Conservation (phyloP, 1,140 invertebrate species). For the Xylocopa sonorina region DNA sequence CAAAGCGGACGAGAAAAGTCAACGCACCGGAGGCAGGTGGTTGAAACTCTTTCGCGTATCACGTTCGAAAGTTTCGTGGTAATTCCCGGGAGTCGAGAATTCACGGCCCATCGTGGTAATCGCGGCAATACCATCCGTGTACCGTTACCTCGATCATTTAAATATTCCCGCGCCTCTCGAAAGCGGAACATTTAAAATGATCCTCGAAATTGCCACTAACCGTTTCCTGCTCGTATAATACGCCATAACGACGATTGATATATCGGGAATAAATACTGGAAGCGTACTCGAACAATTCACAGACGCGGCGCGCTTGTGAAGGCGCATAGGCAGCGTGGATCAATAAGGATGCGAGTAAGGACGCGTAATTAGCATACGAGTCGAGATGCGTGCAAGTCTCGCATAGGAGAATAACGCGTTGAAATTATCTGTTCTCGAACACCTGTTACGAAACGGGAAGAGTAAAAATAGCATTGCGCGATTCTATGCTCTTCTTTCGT, state of each 20-base stretch:
- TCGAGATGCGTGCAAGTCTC: neutral
- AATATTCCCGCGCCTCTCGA: constrained; percentile 20
- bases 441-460: constrained; percentile 1
- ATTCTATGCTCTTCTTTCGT: neutral
- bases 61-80: constrained; percentile 23
- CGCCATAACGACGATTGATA: neutral
- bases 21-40: constrained; percentile 36
- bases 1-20: constrained; percentile 28
- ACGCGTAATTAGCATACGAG: constrained; percentile 13
- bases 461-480: constrained; percentile 1
- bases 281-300: neutral
- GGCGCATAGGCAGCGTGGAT: neutral
- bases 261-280: neutral
- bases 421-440: constrained; percentile 22
- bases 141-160: constrained; percentile 31
- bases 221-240: neutral
- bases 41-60: constrained; percentile 39
- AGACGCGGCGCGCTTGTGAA: neutral
- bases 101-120: constrained; percentile 20
- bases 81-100: constrained; percentile 23
- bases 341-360: neutral
- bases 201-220: neutral
- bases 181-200: neutral
- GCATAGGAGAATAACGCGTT: too few species aligned
- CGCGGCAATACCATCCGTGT: constrained; percentile 4